These are phyloP conservation scores for Malacosoma neustria DNA, from an alignment of 2,888 invertebrate species.

Conservation along the genomic window DNA sequence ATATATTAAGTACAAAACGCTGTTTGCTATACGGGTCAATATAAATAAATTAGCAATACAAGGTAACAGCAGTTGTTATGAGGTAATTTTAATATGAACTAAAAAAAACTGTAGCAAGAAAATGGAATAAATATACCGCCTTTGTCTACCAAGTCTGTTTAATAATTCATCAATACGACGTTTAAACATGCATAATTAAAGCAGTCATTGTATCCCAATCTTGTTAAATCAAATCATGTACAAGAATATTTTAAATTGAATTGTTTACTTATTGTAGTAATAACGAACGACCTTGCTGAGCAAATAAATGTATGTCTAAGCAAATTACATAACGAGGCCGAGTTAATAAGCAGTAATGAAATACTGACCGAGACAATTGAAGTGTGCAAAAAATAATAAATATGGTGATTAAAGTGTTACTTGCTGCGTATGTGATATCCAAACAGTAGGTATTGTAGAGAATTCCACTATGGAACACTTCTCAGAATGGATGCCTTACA, in stretches of 20 bases:
- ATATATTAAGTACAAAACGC: too few species aligned
- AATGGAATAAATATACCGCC: too few species aligned
- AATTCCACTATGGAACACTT: too few species aligned
- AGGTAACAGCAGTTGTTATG: too few species aligned
- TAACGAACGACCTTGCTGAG: slow-evolving; percentile 34
- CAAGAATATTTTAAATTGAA: slow-evolving; percentile 10
- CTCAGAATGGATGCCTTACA: too few species aligned
- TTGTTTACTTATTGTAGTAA: slow-evolving; percentile 1
- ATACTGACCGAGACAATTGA: slow-evolving; percentile 41
- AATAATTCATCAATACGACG: too few species aligned
- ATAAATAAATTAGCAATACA: too few species aligned
- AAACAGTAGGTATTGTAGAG: too few species aligned
- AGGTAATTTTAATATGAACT: too few species aligned
- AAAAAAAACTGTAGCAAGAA: too few species aligned
- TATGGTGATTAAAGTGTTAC: slow-evolving; percentile 16
- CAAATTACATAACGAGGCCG: slow-evolving; percentile 54
- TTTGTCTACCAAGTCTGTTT: too few species aligned
- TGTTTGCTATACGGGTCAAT: too few species aligned
- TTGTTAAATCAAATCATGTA: not conserved
- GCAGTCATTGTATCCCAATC: not conserved
- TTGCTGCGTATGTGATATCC: slow-evolving; percentile 24
- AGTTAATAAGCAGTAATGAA: slow-evolving; percentile 28
- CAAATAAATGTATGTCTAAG: slow-evolving; percentile 33
- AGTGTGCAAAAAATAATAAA: slow-evolving; percentile 20
- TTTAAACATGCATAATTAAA: not conserved